Base-by-base conservation (phyloP, 2,888 invertebrate genomes). In the Folsomia manolachei region DNA sequence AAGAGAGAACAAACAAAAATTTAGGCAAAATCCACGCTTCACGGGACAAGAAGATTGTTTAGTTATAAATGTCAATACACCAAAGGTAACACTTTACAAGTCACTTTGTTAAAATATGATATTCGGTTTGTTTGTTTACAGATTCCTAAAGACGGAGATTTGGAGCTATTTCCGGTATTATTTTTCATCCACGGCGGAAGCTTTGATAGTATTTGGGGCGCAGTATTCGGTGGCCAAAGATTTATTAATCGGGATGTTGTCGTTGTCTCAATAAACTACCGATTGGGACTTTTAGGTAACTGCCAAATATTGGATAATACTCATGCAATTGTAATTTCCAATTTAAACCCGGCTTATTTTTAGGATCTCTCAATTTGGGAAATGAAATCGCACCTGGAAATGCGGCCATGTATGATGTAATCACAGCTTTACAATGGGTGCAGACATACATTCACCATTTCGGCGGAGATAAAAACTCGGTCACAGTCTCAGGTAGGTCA, bases 351-450 rank as follows among this genome's bases (percentile, higher is more conserved):
- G 4, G 39, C 7, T 39, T 9, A 39, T 39, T 9, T 39, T 39
- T n/a, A 69, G 77, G 77, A 0, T 73, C 75, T 9, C 63, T 78
- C 11, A 78, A 78, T 62, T 71, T 78, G 7, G 75, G 72, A 64
- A 69, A 73, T 26, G 71, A 73, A 11, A 71, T 71, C 1, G 75
- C 78, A n/a, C 78, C 78, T 1, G 78, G 78, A 65, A 78, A 76
- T 68, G 75, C 67, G 14, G 39, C 39, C 4, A 39, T 70, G 72
- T 19, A 77, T 63, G 78, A 78, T 63, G 70, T 71, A 25, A 74
- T 78, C 19, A 69, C 53, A 7, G 76, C 73, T 1, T 52, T 78
- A 23, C 23, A 74, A 61, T 78, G 78, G 78, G 71, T 76, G 7
- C 65, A 78, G 25, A 73, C 67, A 51, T 75, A 76, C 56, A 76